These are phyloP conservation scores for Agapornis canus DNA, from an alignment of 2,797 vertebrate genomes.

Conservation along the genomic window DNA sequence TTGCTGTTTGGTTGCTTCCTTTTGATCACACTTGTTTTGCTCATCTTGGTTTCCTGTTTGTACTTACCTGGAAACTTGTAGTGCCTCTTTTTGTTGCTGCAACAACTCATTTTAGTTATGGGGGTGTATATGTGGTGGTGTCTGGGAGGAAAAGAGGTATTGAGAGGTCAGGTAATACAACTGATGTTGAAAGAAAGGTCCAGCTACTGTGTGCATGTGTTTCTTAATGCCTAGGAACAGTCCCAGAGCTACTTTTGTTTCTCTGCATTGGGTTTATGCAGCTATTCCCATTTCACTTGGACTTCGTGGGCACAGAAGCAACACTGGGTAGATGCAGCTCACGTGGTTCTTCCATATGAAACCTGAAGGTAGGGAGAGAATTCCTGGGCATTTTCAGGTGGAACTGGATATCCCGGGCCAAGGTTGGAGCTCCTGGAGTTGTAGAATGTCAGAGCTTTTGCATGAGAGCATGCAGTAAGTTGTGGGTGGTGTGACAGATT, in stretches of 20 bases:
- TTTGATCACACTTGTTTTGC: accelerated
- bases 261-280: accelerated
- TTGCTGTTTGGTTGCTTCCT: background rate
- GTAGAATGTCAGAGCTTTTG: background rate
- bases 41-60: background rate
- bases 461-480: background rate
- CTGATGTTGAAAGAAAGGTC: background rate
- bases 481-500: background rate
- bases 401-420: background rate
- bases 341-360: background rate
- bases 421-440: background rate
- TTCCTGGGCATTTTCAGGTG: background rate
- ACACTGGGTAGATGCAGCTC: background rate
- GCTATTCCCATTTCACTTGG: background rate
- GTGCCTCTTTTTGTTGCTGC: background rate
- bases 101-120: background rate
- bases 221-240: background rate
- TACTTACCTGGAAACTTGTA: background rate
- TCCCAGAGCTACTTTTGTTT: background rate
- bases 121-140: accelerated
- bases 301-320: background rate
- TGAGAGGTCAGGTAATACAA: accelerated
- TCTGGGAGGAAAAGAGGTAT: background rate
- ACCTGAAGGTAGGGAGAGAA: background rate
- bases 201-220: background rate